Evolutionary conservation across 2,113 vertebrate species (phyloP).

Genomic region (Hemiscyllium ocellatum): DNA sequence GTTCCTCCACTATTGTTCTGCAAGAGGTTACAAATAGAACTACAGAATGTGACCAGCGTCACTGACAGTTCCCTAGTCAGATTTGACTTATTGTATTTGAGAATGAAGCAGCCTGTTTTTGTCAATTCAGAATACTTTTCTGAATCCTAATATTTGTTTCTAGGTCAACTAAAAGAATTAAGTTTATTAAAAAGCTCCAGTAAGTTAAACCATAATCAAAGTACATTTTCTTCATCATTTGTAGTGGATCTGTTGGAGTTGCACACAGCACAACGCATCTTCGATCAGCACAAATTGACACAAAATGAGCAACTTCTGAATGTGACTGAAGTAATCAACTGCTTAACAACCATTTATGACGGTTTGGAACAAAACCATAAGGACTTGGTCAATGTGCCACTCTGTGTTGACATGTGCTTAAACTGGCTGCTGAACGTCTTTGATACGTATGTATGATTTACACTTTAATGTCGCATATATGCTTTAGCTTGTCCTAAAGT

Average conservation of each 20-base stretch:
- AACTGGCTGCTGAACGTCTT: slow-evolving; percentile 98
- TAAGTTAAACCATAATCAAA: neutral
- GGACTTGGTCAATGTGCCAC: slow-evolving; percentile 87
- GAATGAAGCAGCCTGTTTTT: neutral
- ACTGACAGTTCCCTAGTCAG: neutral
- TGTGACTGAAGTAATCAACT: slow-evolving; percentile 86
- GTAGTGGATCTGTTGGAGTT: slow-evolving; percentile 89
- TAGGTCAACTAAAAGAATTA: neutral
- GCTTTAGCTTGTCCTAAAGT: neutral
- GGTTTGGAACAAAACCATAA: slow-evolving; percentile 87
- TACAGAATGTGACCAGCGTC: neutral
- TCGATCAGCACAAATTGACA: slow-evolving; percentile 80
- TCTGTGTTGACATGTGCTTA: slow-evolving; percentile 95
- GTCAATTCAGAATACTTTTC: neutral
- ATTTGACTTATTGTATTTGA: neutral
- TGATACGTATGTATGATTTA: slow-evolving; percentile 73
- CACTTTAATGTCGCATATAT: neutral
- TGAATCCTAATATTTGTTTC: neutral
- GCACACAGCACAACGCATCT: slow-evolving; percentile 79
- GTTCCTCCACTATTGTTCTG: neutral
- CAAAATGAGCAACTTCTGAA: slow-evolving; percentile 78
- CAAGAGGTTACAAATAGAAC: neutral
- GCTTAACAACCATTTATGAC: slow-evolving; percentile 83
- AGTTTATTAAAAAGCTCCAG: neutral
- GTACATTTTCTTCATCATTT: neutral